Evolutionary conservation across 2,797 vertebrate genomes (phyloP).

Genomic region (Malacoctenus gilli): DNA sequence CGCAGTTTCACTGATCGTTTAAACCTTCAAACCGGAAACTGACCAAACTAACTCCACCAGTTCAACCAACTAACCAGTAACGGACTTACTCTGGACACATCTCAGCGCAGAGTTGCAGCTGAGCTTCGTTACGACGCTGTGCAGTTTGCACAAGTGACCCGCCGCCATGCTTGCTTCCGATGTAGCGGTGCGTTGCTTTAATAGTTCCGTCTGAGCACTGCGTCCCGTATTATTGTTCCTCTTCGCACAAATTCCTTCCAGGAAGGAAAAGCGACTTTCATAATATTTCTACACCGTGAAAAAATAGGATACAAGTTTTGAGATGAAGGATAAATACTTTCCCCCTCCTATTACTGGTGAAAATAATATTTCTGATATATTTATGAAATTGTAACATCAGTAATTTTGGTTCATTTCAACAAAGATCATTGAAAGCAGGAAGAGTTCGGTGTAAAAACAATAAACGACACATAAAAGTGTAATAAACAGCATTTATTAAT

Average conservation of each 20-base stretch:
- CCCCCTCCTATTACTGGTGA: too few relatives aligned
- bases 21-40: too few relatives aligned
- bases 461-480: constrained; percentile 11
- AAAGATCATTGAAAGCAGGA: not conserved
- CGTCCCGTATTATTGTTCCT: constrained; percentile 41
- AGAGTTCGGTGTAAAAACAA: not conserved
- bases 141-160: constrained; percentile 60
- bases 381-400: too few relatives aligned
- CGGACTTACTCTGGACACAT: constrained; percentile 59
- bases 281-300: too few relatives aligned
- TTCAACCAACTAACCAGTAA: too few relatives aligned
- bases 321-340: too few relatives aligned
- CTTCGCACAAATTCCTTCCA: not conserved
- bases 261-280: too few relatives aligned
- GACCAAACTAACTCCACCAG: too few relatives aligned
- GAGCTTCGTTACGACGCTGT: constrained; percentile 17
- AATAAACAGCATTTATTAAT: constrained; percentile 39
- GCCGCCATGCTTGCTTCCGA: constrained; percentile 66
- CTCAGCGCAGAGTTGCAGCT: constrained; percentile 5
- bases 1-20: too few relatives aligned
- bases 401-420: too few relatives aligned
- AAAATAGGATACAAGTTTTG: too few relatives aligned
- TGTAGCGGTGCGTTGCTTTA: constrained; percentile 4
- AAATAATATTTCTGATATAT: too few relatives aligned
- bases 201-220: constrained; percentile 39